phyloP scores from a whole-genome alignment of 2,113 vertebrate species.

The Mormyrus lacerda region DNA sequence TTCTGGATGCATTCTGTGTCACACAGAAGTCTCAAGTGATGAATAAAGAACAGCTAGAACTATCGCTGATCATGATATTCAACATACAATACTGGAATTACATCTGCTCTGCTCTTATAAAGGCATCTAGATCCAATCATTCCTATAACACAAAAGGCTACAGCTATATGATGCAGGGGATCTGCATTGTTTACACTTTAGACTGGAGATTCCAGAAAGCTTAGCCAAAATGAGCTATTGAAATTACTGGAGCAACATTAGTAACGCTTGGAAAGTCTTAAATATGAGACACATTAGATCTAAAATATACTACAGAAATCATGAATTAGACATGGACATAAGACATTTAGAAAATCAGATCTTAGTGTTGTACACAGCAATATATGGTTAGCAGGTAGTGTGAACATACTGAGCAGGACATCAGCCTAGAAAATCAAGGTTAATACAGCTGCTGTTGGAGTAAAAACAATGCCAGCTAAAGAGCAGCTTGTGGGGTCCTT shows the following conservation, averaged over 20 bases:
- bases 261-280: background rate
- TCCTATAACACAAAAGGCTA: background rate
- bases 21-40: background rate
- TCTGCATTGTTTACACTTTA: background rate
- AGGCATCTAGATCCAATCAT: background rate
- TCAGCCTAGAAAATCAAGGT: background rate
- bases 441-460: background rate
- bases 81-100: background rate
- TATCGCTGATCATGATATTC: background rate
- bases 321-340: background rate
- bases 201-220: background rate
- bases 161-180: background rate
- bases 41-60: background rate
- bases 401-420: background rate
- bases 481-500: background rate
- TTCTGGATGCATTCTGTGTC: background rate
- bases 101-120: background rate
- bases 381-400: background rate
- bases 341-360: background rate
- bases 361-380: background rate
- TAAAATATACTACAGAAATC: background rate
- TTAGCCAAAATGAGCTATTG: background rate
- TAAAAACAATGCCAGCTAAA: background rate
- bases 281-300: background rate
- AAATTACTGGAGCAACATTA: background rate